Percentiles rank a stretch among this genome's conserved stretches.
Evolutionary conservation across 2,888 invertebrate genomes (phyloP).

Genomic region (Meteorus cinctellus): DNA sequence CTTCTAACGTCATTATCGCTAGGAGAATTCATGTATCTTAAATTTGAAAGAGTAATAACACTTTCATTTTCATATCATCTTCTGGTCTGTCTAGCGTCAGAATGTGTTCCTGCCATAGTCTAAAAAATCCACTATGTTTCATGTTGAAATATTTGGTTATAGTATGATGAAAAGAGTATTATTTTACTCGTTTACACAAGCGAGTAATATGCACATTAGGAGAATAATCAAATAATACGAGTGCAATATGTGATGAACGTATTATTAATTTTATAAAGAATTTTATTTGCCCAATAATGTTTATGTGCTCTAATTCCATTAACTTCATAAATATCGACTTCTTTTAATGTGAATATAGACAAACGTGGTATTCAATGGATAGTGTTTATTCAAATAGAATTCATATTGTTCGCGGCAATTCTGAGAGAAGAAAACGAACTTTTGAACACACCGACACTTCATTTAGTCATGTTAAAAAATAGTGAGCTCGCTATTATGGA

Average conservation of each 20-base stretch:
- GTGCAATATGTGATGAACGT: too few relatives aligned
- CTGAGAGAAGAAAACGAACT: not conserved
- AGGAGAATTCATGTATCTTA: not conserved
- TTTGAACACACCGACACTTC: not conserved
- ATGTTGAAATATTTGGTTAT: not conserved
- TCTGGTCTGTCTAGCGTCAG: not conserved
- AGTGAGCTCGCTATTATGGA: not conserved
- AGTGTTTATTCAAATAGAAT: not conserved
- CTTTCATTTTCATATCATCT: not conserved
- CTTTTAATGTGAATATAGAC: not conserved
- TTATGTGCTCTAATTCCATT: not conserved
- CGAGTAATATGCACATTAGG: too few relatives aligned
- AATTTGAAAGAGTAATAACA: not conserved
- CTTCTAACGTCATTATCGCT: not conserved
- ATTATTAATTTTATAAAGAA: too few relatives aligned
- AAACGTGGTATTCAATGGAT: not conserved
- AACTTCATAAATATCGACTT: not conserved
- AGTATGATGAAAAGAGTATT: not conserved
- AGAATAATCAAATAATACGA: too few relatives aligned
- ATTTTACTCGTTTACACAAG: too few relatives aligned
- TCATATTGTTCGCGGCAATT: not conserved
- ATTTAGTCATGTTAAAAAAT: not conserved
- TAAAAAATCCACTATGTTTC: not conserved
- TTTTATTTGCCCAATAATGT: too few relatives aligned
- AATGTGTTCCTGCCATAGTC: not conserved